Base-by-base conservation (phyloP, 2,797 vertebrate genomes). In the Hyperoplus lanceolatus region DNA sequence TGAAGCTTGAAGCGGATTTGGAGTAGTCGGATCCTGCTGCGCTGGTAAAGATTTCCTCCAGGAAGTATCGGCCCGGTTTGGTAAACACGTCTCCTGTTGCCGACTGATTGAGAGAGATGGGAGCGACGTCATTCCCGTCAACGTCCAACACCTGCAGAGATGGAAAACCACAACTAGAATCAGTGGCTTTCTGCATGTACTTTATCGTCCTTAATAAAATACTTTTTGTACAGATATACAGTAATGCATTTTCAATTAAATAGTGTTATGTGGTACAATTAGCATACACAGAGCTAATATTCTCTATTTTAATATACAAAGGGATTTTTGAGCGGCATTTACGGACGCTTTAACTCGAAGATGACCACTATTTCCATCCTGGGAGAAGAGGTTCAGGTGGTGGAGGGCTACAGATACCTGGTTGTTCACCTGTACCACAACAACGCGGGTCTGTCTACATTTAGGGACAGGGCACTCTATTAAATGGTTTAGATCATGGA, bases 121-220 rank as follows among this genome's bases (percentile, higher is more conserved):
- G 97, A 5, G 97, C 96, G 67, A 97, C 96, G 4, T 97, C 94
- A 42, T 84, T 91, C 42, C 96, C 96, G 8, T 89, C 56, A 0
- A 89, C 80, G 88, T 97, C 96, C 54, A 96, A 86, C 70, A 98
- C 95, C 97, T 98, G 18, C 43, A 79, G 72, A 65, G 76, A 75
- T 1, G 3, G 29, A 11, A 6, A 49, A 57, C 11, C 48, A 56
- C 18, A 59, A 41, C 1, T 14, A 51, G 2, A 57, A 54, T 53
- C 12, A 43, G 14, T 11, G 29, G 29, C 29, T 29, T 39, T 13
- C 6, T 11, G 15, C 3, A 45, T 42, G 15, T 50, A 42, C 14
- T 57, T 13, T 2, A 58, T 13, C 14, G 10, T 0, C 13, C 41
- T 5, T 38, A 6, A 41, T 56, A 11, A 15, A 50, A 14, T n/a